phyloP scores from a whole-genome alignment of 2,113 vertebrate species.

The Nerophis ophidion region DNA sequence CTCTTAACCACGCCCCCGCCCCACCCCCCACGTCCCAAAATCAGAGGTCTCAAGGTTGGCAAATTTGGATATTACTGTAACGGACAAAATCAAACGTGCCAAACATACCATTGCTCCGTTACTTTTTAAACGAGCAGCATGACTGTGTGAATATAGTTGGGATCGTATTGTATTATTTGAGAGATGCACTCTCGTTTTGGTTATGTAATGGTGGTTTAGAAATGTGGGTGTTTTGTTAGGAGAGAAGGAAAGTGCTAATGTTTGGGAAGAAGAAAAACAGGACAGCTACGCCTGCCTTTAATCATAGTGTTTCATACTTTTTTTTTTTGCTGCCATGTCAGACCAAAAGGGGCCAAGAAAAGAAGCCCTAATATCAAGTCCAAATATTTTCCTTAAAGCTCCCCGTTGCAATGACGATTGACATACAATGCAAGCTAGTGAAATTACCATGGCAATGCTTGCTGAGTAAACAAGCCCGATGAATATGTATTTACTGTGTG shows the following conservation, averaged over 20 bases:
- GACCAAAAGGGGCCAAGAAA: slow-evolving; percentile 21
- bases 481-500: slow-evolving; percentile 39
- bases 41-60: no score
- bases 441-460: slow-evolving; percentile 41
- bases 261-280: slow-evolving; percentile 8
- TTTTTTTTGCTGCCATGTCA: slow-evolving; percentile 18
- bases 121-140: no score
- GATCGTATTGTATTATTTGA: slow-evolving; percentile 10
- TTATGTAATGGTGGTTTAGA: slow-evolving; percentile 26
- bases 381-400: slow-evolving; percentile 29
- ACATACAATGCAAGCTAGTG: slow-evolving; percentile 22
- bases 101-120: no score
- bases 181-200: slow-evolving; percentile 21
- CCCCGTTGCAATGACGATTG: slow-evolving; percentile 23
- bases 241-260: neutral
- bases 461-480: slow-evolving; percentile 41
- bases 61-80: neutral
- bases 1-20: no score
- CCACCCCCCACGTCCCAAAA: no score
- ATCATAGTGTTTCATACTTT: slow-evolving; percentile 26
- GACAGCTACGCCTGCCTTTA: slow-evolving; percentile 19
- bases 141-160: neutral
- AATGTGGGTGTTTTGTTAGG: slow-evolving; percentile 9
- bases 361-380: slow-evolving; percentile 26
- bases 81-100: no score